phyloP scores from a whole-genome alignment of 2,888 invertebrate genomes.

The Brassicogethes aeneus region DNA sequence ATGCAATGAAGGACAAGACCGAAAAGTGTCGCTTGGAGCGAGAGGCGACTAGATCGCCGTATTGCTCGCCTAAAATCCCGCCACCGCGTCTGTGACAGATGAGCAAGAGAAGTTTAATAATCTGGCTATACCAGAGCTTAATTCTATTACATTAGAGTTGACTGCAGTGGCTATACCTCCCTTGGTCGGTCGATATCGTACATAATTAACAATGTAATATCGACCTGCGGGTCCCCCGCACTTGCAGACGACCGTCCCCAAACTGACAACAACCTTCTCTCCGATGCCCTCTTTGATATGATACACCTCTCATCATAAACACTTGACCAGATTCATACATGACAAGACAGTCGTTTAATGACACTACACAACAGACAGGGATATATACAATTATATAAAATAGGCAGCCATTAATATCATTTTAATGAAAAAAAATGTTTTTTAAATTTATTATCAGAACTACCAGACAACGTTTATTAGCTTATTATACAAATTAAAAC shows the following conservation, averaged over 20 bases:
- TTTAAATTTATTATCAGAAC: too few species aligned
- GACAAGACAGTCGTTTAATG: not conserved
- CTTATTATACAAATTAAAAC: too few species aligned
- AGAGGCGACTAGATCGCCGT: not conserved
- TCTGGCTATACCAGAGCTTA: constrained; percentile 35
- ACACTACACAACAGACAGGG: too few species aligned
- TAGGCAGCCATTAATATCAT: too few species aligned
- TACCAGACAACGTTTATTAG: too few species aligned
- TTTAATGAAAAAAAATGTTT: too few species aligned
- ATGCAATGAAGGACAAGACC: not conserved
- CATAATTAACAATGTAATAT: constrained; percentile 41
- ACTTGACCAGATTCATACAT: not conserved
- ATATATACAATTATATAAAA: too few species aligned
- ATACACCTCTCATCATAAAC: not conserved
- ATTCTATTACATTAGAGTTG: constrained; percentile 36
- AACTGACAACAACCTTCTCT: not conserved
- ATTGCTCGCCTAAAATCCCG: not conserved
- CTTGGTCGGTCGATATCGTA: constrained; percentile 36
- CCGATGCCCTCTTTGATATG: not conserved
- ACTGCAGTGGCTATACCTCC: constrained; percentile 35
- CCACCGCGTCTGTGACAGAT: constrained; percentile 13
- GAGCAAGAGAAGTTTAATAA: constrained; percentile 31
- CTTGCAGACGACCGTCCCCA: constrained; percentile 11
- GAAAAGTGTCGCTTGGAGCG: not conserved
- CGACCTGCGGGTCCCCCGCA: constrained; percentile 31